Base-by-base conservation (phyloP, 1,140 invertebrate species). In the Rhopalosiphum padi region DNA sequence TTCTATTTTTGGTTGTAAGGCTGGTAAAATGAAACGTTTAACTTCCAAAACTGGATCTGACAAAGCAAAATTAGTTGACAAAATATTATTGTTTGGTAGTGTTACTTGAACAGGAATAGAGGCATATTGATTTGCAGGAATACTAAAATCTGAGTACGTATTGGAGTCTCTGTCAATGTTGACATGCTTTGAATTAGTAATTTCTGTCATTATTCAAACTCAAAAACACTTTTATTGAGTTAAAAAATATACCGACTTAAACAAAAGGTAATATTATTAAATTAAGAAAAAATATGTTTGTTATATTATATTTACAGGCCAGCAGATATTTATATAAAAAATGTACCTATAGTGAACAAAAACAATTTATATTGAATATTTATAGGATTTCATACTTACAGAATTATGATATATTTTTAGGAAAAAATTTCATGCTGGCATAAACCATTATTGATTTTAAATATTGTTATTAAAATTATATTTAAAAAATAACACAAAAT, bases 1-100 rank as follows among this genome's bases (percentile, higher is more conserved):
- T 37, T 77, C 21, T 35, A 91, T 83, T 48, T 91, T 82, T 77
- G 41, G 55, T 83, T 77, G 60, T 91, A 91, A 91, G 21, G n/a
- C 41, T 22, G 22, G 43, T 48, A 91, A 91, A 48, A 91, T 91
- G 25, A 35, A 83, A 37, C 41, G 68, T 82, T 91, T 91, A 4
- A 91, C 90, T 37, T 91, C 90, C 21, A 91, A 91, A 83, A 91
- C 83, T 83, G 90, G 48, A 91, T 91, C 68, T 9, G 60, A 91
- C 3, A 48, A 46, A 37, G 68, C 55, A 37, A 91, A 91, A 83
- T 48, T 83, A n/a, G 43, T 83, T 23, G 35, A 35, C n/a, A 83
- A 48, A 1, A 18, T 83, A 82, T 82, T 82, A 35, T 83, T 48
- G 43, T 91, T 51, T 1, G 68, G 60, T 11, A 91, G 21, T 30